Evolutionary conservation across 2,888 invertebrate genomes (phyloP).

Genomic region (Altica lythri): DNA sequence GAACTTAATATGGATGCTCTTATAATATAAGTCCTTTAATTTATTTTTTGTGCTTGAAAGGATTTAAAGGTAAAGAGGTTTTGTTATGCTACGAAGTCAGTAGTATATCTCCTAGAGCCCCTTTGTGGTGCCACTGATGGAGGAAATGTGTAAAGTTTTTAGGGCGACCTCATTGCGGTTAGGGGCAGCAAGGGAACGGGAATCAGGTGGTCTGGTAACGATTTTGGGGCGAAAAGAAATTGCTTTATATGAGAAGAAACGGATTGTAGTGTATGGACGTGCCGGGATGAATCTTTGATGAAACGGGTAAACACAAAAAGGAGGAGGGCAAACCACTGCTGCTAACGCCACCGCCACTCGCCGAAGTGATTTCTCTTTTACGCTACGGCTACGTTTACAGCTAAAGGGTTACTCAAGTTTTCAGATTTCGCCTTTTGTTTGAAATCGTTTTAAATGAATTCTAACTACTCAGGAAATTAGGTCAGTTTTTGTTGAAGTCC

Average conservation of each 20-base stretch:
- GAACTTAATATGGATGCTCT: no score
- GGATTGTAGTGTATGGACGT: slow-evolving; percentile 24
- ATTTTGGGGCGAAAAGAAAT: slow-evolving; percentile 26
- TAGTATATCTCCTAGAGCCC: no score
- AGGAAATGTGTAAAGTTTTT: slow-evolving; percentile 18
- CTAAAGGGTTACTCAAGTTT: slow-evolving; percentile 8
- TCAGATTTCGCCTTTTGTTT: slow-evolving; percentile 2
- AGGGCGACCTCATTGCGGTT: slow-evolving; percentile 12
- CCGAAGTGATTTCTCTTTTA: slow-evolving; percentile 19
- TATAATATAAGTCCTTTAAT: no score
- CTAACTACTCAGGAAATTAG: neutral
- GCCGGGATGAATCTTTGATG: slow-evolving; percentile 25
- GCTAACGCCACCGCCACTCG: slow-evolving; percentile 6
- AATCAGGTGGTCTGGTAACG: slow-evolving; percentile 23
- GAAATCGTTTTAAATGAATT: neutral
- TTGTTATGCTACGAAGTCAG: no score
- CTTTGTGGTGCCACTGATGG: no score
- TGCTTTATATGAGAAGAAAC: slow-evolving; percentile 26
- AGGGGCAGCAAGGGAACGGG: slow-evolving; percentile 1
- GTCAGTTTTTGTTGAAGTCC: no score
- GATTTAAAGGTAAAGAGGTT: no score
- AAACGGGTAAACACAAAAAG: slow-evolving; percentile 23
- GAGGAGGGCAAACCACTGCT: slow-evolving; percentile 2
- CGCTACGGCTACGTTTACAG: slow-evolving; percentile 9
- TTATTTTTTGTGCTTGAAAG: no score